These are phyloP conservation scores for Raja brachyura DNA, from an alignment of 2,113 vertebrate species.

Conservation along the genomic window DNA sequence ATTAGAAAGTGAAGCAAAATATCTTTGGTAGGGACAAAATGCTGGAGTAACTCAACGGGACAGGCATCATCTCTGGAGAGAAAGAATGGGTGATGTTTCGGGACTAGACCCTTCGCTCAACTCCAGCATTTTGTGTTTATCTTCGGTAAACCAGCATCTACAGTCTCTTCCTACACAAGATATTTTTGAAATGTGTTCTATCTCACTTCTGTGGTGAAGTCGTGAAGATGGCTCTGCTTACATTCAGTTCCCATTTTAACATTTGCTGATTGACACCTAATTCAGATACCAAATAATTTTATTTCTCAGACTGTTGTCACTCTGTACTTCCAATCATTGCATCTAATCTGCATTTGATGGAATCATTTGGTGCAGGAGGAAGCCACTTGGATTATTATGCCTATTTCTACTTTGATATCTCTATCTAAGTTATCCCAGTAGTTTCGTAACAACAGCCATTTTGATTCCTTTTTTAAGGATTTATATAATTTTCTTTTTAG, in stretches of 20 bases:
- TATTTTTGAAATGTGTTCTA: not conserved
- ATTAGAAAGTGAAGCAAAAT: not conserved
- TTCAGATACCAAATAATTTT: not conserved
- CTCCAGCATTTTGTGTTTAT: too few species aligned
- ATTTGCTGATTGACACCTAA: not conserved
- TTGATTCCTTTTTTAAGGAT: not conserved
- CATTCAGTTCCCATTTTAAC: not conserved
- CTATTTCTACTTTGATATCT: not conserved
- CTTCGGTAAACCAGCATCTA: too few species aligned
- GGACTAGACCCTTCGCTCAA: too few species aligned
- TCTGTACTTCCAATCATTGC: not conserved
- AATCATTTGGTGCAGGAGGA: not conserved
- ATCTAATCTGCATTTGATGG: not conserved
- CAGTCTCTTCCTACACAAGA: too few species aligned
- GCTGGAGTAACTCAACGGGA: too few species aligned
- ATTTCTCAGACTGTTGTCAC: not conserved
- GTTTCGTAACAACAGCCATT: not conserved
- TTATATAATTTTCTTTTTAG: not conserved
- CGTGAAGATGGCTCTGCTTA: not conserved
- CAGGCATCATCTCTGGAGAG: too few species aligned
- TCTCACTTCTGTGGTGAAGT: not conserved
- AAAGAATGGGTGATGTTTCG: too few species aligned
- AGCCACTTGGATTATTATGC: not conserved
- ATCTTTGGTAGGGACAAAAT: not conserved
- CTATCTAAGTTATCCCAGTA: not conserved